These are phyloP conservation scores for Myotis vivesi DNA, from an alignment of 2,797 vertebrate genomes.

Conservation along the genomic window DNA sequence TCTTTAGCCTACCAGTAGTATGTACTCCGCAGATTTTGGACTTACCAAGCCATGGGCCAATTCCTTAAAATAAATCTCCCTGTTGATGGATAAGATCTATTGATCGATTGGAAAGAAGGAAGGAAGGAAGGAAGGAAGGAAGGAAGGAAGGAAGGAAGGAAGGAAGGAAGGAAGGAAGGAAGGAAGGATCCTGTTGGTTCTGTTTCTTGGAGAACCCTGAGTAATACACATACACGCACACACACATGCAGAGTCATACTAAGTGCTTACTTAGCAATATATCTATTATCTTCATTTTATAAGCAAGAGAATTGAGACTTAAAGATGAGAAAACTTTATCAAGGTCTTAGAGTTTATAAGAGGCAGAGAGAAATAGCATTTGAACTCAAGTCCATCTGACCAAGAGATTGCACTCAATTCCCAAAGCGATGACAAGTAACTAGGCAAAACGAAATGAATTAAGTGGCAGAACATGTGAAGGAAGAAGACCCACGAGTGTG, in stretches of 20 bases:
- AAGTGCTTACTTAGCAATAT: neutral
- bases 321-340: neutral
- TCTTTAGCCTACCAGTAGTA: neutral
- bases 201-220: neutral
- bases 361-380: neutral
- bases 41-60: neutral
- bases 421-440: slow-evolving; percentile 57
- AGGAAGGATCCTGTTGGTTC: neutral
- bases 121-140: neutral
- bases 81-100: neutral
- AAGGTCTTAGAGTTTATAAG: neutral
- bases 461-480: slow-evolving; percentile 30
- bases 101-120: too few species aligned
- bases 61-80: neutral
- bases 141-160: neutral
- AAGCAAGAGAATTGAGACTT: neutral
- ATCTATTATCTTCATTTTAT: neutral
- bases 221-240: neutral
- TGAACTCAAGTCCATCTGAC: slow-evolving; percentile 17
- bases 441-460: slow-evolving; percentile 22
- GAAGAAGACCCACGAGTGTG: neutral
- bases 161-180: too few species aligned
- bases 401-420: neutral
- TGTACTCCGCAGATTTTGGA: neutral
- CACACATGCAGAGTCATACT: neutral